Conservation (phyloP, 2,113 vertebrate species). For the Rhineura floridana region DNA sequence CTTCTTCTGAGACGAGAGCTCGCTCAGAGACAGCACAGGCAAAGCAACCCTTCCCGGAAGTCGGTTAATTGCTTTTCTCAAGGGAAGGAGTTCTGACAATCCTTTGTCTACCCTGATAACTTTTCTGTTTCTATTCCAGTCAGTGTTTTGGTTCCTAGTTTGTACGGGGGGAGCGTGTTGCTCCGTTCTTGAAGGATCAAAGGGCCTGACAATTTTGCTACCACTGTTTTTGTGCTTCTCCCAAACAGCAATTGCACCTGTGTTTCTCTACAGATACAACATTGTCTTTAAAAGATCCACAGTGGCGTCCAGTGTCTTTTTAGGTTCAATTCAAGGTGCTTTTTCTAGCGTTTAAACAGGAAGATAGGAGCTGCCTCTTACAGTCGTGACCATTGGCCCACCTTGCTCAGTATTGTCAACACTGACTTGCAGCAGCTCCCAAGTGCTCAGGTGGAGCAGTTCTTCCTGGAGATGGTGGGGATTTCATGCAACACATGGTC, state of each 20-base stretch:
- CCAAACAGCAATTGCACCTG: neutral
- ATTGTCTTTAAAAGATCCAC: neutral
- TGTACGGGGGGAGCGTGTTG: neutral
- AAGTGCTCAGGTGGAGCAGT: no score
- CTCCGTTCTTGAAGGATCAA: neutral
- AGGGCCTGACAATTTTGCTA: neutral
- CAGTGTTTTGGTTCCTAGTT: neutral
- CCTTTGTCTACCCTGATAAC: neutral
- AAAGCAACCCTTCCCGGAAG: no score
- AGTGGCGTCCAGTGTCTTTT: neutral
- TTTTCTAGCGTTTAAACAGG: neutral
- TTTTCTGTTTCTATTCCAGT: neutral
- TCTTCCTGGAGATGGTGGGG: no score
- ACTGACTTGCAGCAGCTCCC: no score
- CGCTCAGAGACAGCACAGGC: no score
- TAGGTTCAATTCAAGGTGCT: neutral
- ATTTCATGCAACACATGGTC: no score
- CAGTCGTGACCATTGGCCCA: no score
- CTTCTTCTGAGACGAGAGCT: no score
- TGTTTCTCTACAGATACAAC: neutral
- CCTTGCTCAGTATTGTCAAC: no score
- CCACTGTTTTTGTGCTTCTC: neutral
- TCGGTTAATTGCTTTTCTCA: neutral
- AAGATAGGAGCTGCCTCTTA: no score
- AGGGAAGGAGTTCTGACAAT: neutral